phyloP scores from a whole-genome alignment of 2,113 vertebrate species.

The Manacus vitellinus region DNA sequence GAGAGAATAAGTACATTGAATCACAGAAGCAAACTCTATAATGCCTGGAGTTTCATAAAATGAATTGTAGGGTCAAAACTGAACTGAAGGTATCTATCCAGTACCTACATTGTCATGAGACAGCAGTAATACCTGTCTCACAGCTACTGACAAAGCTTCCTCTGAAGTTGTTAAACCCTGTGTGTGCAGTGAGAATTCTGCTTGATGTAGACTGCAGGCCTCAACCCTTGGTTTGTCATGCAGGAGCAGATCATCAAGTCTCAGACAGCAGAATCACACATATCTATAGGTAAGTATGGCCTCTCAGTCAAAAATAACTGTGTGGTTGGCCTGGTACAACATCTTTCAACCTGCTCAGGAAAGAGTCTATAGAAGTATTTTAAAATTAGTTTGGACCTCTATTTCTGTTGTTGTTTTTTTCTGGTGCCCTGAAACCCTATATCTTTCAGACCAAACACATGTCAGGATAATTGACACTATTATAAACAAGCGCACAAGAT shows the following conservation, averaged over 20 bases:
- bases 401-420: not conserved
- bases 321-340: accelerated
- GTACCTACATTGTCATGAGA: not conserved
- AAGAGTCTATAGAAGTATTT: not conserved
- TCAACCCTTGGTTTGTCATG: accelerated
- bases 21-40: not conserved
- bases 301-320: accelerated
- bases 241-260: not conserved
- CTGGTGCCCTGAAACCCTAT: not conserved
- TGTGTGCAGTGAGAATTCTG: not conserved
- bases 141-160: not conserved
- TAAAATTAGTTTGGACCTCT: not conserved
- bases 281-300: accelerated
- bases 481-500: not conserved
- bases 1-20: not conserved
- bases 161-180: not conserved
- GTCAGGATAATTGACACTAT: not conserved
- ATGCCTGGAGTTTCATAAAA: not conserved
- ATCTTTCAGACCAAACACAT: not conserved
- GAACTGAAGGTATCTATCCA: not conserved
- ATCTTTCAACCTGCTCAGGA: not conserved
- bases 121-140: not conserved
- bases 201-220: not conserved
- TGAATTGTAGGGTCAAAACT: not conserved
- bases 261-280: not conserved